Evolutionary conservation across 2,113 vertebrate species (phyloP), one percentile per base, ranked within the genome.

Genomic region (Phalacrocorax aristotelis): DNA sequence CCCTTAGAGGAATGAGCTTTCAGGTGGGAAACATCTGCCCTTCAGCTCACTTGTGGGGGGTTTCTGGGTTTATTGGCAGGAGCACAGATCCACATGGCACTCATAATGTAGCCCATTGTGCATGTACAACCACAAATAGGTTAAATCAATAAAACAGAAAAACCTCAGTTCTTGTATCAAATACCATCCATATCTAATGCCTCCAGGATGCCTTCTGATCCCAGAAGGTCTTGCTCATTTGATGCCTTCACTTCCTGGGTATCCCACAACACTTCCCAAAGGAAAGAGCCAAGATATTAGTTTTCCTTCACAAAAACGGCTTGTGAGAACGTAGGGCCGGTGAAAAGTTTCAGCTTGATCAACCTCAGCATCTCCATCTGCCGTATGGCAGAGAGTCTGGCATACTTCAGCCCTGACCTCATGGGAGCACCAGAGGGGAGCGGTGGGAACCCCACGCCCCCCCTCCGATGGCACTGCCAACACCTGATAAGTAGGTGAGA

Each of bases 121-220:
- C 11, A 4, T 7, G 58, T 71, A 21, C 15, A 30, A 54, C 84
- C 94, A 19, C 89, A 44, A 13, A 66, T 7, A 34, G 91, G 95
- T 90, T 89, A 72, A 80, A 91, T 90, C 93, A 86, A 71, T 36
- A 90, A 83, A 77, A 10, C 54, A 51, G 93, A 54, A 19, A 94
- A 61, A 71, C 38, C 92, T 97, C 95, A 93, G 93, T 83, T 86
- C 95, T 70, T 77, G 93, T 95, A 97, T 97, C 89, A 25, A 93
- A 96, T 97, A 18, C 93, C 96, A 96, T 36, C 94, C 97, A 97
- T 97, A 34, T 80, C 97, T 97, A 97, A 97, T 97, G 93, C 23
- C 93, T 97, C 94, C 96, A 97, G 95, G 97, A 97, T 97, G 95
- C 84, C 91, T 96, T 38, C n/a, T 42, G 91, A 97, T 89, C 93